These are phyloP conservation scores for Triplophysa tibetana DNA, from an alignment of 2,113 vertebrate species.

Conservation along the genomic window DNA sequence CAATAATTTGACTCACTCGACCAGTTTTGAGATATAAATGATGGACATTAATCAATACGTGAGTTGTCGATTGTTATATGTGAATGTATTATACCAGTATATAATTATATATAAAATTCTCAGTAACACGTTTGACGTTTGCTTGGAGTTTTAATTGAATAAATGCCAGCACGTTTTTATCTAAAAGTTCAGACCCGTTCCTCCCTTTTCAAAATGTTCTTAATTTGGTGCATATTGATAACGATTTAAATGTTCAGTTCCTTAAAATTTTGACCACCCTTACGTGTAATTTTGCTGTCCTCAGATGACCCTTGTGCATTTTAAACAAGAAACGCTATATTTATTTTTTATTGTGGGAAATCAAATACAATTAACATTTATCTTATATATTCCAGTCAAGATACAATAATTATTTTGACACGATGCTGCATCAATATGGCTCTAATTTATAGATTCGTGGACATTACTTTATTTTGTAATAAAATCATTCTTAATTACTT, in stretches of 20 bases:
- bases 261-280: neutral
- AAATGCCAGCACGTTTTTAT: slow-evolving; percentile 3
- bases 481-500: too few species aligned
- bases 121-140: neutral
- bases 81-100: neutral
- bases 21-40: neutral
- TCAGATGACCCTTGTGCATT: neutral
- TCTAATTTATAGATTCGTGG: too few species aligned
- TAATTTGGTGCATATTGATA: slow-evolving; percentile 15
- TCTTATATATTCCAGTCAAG: too few species aligned
- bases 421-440: too few species aligned
- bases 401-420: too few species aligned
- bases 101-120: neutral
- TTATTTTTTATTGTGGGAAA: neutral
- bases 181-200: slow-evolving; percentile 17
- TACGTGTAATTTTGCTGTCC: slow-evolving; percentile 11
- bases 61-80: neutral
- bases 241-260: neutral
- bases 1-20: neutral
- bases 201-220: slow-evolving; percentile 37
- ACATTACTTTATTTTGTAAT: too few species aligned
- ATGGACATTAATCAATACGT: neutral
- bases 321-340: neutral
- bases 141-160: neutral
- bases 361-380: too few species aligned